Conservation (phyloP, 2,888 invertebrate species). For the Callyntrura guangdongensis region DNA sequence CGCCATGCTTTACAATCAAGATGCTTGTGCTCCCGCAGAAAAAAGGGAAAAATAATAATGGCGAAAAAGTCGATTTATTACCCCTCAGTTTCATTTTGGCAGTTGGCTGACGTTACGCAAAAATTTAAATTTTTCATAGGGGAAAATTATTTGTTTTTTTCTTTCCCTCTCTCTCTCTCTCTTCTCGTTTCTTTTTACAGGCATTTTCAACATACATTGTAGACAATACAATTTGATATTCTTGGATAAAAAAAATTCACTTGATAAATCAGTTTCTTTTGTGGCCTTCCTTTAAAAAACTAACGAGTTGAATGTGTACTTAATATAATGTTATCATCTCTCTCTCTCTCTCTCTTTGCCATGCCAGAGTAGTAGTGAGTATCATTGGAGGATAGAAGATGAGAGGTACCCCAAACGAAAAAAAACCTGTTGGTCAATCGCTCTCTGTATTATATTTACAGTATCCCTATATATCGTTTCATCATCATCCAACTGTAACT, state of each 20-base stretch:
- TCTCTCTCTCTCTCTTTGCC: no score
- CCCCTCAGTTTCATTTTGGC: constrained; percentile 72
- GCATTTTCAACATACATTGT: constrained; percentile 19
- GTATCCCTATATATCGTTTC: background rate
- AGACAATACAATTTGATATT: background rate
- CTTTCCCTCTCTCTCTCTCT: background rate
- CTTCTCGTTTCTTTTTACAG: no score
- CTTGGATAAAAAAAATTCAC: constrained; percentile 73
- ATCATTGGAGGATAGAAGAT: background rate
- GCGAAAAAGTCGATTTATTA: constrained; percentile 74
- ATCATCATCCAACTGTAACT: background rate
- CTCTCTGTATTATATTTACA: constrained; percentile 15
- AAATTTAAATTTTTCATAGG: constrained; percentile 66
- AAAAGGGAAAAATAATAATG: background rate
- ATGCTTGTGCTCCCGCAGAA: background rate
- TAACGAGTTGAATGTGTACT: background rate
- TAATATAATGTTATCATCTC: constrained; percentile 1
- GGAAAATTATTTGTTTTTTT: constrained; percentile 13
- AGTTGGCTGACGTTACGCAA: constrained; percentile 79
- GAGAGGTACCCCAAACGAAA: constrained; percentile 65
- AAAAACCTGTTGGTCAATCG: constrained; percentile 70
- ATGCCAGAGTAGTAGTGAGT: background rate
- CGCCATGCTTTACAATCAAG: background rate
- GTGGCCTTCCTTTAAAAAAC: constrained; percentile 25
- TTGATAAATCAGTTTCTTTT: constrained; percentile 67